phyloP scores from a whole-genome alignment of 1,140 invertebrate genomes.

The Drosophila insularis region DNA sequence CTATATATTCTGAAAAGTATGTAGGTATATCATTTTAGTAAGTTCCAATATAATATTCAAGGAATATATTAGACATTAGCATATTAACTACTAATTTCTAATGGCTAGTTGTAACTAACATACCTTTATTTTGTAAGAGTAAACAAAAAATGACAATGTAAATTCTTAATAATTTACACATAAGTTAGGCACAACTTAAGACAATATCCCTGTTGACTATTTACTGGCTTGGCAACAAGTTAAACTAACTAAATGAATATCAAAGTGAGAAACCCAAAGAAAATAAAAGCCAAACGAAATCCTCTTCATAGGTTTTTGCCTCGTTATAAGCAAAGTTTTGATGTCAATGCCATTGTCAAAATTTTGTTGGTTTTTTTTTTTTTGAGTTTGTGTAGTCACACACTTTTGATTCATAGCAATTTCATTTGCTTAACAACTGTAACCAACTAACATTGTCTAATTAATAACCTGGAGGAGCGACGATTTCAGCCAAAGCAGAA shows the following conservation, averaged over 20 bases:
- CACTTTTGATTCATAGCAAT: background rate
- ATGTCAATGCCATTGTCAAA: constrained; percentile 70
- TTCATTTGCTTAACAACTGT: constrained; percentile 49
- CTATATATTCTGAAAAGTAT: no score
- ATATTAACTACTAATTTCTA: background rate
- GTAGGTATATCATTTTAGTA: no score
- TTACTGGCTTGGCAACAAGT: background rate
- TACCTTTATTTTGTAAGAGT: background rate
- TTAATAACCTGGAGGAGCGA: constrained; percentile 33
- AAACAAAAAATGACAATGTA: background rate
- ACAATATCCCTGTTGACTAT: background rate
- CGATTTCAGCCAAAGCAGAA: background rate
- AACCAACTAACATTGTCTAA: constrained; percentile 57
- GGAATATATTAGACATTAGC: no score
- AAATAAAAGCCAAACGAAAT: background rate
- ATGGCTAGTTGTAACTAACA: background rate
- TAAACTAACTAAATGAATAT: background rate
- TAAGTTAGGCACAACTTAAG: background rate
- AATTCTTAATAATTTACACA: background rate
- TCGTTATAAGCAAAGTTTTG: constrained; percentile 31
- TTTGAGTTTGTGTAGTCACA: constrained; percentile 10
- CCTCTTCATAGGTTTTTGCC: background rate
- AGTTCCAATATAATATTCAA: no score
- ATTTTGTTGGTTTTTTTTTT: constrained; percentile 14
- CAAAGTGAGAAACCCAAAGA: background rate